phyloP scores from a whole-genome alignment of 2,113 vertebrate genomes.

The Grus americana region DNA sequence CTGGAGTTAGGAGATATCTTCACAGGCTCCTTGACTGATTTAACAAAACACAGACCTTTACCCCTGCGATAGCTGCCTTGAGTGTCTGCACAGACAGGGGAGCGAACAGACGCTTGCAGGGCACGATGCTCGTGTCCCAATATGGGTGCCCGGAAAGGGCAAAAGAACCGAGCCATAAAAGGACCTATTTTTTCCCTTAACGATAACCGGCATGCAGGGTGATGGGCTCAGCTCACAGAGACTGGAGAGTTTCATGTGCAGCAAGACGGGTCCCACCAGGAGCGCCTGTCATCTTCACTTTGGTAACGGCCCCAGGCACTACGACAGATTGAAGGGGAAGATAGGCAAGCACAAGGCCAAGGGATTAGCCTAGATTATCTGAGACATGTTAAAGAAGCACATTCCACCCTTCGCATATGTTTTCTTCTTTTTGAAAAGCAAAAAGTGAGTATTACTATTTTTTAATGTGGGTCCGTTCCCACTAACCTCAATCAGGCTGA shows the following conservation, averaged over 20 bases:
- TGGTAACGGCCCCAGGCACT: not conserved
- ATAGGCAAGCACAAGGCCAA: not conserved
- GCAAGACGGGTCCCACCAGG: not conserved
- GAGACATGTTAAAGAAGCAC: not conserved
- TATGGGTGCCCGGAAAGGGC: not conserved
- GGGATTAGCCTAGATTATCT: not conserved
- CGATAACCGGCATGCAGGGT: fast-evolving
- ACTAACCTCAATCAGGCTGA: not conserved
- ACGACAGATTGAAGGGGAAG: not conserved
- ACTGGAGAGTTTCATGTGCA: not conserved
- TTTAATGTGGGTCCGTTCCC: not conserved
- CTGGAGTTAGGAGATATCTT: not conserved
- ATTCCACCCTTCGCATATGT: not conserved
- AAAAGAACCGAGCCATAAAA: not conserved
- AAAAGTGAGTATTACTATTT: not conserved
- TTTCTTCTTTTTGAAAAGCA: not conserved
- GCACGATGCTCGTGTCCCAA: fast-evolving
- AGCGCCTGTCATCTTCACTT: not conserved
- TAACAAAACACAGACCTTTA: constrained; percentile 10
- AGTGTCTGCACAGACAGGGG: not conserved
- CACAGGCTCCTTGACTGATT: not conserved
- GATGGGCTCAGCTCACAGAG: fast-evolving
- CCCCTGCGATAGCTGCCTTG: not conserved
- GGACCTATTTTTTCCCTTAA: not conserved
- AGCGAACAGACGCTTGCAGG: not conserved